Conservation (phyloP, 2,888 invertebrate genomes). For the Epiperipatus broadwayi region DNA sequence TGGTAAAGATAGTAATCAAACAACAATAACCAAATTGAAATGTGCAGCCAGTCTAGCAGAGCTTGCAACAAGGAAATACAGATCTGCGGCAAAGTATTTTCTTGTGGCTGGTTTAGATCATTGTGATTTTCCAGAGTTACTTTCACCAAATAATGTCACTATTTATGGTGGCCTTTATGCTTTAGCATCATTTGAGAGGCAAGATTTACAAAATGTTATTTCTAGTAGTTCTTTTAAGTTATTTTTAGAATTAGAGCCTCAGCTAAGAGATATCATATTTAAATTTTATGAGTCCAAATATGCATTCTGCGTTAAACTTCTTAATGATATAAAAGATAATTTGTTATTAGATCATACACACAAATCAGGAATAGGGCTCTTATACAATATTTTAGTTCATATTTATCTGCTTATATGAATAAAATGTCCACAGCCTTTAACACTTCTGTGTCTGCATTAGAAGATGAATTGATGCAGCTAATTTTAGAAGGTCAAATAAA, state of each 20-base stretch:
- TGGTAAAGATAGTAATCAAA: conserved; percentile 34
- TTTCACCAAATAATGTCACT: conserved; percentile 87
- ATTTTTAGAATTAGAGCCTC: conserved; percentile 90
- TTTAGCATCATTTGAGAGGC: conserved; percentile 83
- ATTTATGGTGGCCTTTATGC: conserved; percentile 93
- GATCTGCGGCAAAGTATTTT: conserved; percentile 83
- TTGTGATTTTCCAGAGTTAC: conserved; percentile 87
- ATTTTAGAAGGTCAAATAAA: conserved; percentile 91
- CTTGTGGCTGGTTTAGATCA: conserved; percentile 81
- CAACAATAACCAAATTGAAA: conserved; percentile 47
- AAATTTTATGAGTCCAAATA: conserved; percentile 97
- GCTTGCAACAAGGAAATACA: conserved; percentile 79
- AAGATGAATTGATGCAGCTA: conserved; percentile 88
- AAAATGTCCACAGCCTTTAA: conserved; percentile 93
- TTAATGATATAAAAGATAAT: conserved; percentile 62
- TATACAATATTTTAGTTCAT: conserved; percentile 63
- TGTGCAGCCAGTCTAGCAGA: conserved; percentile 90
- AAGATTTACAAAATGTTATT: conserved; percentile 80
- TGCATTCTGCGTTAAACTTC: conserved; percentile 72
- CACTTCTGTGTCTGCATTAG: conserved; percentile 66
- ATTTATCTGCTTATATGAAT: conserved; percentile 84
- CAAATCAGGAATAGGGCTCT: conserved; percentile 88
- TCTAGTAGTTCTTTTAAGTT: conserved; percentile 74
- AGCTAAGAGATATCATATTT: conserved; percentile 85
- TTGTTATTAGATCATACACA: conserved; percentile 41